Conservation (phyloP, 2,113 vertebrate genomes). For the Lynx canadensis region DNA sequence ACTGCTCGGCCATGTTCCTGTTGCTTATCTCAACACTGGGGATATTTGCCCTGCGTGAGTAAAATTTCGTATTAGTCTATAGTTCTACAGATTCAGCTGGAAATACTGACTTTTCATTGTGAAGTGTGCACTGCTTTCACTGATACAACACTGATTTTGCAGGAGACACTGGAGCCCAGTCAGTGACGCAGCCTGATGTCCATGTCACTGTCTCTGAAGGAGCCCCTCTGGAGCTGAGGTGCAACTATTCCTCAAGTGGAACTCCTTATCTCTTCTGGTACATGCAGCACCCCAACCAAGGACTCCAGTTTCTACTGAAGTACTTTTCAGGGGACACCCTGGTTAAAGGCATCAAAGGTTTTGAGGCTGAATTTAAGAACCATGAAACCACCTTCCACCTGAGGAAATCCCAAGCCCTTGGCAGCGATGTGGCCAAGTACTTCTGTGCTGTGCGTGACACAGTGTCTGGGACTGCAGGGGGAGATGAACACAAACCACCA, state of each 20-base stretch:
- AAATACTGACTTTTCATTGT: neutral
- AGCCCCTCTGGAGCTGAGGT: neutral
- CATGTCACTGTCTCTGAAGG: neutral
- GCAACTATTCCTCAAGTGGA: neutral
- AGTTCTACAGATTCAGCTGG: neutral
- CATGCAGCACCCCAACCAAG: neutral
- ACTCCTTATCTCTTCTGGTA: neutral
- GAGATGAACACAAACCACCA: neutral
- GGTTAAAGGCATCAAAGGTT: constrained; percentile 9
- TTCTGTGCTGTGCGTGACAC: neutral
- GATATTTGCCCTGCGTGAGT: neutral
- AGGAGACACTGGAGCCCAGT: neutral
- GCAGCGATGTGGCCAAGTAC: neutral
- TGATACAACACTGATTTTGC: neutral
- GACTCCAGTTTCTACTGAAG: constrained; percentile 25
- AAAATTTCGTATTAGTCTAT: neutral
- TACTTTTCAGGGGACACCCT: neutral
- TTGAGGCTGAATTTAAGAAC: neutral
- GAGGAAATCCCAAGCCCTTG: neutral
- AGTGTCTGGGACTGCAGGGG: neutral
- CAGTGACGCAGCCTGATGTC: neutral
- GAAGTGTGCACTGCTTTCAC: neutral
- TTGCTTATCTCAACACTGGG: neutral
- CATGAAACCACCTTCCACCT: constrained; percentile 41
- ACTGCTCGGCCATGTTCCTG: neutral